phyloP scores from a whole-genome alignment of 2,113 vertebrate species.

The Fulica atra region DNA sequence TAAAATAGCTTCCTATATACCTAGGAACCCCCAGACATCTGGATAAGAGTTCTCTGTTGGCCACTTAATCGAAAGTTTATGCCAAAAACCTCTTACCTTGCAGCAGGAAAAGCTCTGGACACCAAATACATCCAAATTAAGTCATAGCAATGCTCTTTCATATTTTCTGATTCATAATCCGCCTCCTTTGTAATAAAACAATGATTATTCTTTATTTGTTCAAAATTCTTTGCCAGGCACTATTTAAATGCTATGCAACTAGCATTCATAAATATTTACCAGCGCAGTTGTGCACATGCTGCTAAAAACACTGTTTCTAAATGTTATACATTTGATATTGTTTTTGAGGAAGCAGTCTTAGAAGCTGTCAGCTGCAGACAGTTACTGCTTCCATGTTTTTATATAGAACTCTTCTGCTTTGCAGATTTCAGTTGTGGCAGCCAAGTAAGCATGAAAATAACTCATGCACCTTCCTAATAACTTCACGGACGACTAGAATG shows the following conservation, averaged over 20 bases:
- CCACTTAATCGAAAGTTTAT: background rate
- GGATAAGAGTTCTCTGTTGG: background rate
- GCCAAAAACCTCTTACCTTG: background rate
- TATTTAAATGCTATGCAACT: background rate
- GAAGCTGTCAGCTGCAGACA: background rate
- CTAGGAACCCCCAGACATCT: background rate
- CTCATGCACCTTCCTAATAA: background rate
- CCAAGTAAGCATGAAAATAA: background rate
- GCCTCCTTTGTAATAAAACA: background rate
- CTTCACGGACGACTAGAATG: background rate
- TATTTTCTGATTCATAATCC: background rate
- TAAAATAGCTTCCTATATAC: background rate
- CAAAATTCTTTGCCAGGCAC: background rate
- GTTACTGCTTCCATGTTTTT: background rate
- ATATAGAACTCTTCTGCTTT: background rate
- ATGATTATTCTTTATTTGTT: background rate
- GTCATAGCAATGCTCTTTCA: background rate
- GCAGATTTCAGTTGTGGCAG: background rate
- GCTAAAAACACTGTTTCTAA: background rate
- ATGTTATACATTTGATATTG: background rate
- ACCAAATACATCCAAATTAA: background rate
- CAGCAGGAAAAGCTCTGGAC: background rate
- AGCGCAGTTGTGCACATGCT: background rate
- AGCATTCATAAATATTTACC: background rate
- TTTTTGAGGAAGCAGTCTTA: background rate